phyloP scores from a whole-genome alignment of 2,113 vertebrate species.

The Neodon shergylaensis region DNA sequence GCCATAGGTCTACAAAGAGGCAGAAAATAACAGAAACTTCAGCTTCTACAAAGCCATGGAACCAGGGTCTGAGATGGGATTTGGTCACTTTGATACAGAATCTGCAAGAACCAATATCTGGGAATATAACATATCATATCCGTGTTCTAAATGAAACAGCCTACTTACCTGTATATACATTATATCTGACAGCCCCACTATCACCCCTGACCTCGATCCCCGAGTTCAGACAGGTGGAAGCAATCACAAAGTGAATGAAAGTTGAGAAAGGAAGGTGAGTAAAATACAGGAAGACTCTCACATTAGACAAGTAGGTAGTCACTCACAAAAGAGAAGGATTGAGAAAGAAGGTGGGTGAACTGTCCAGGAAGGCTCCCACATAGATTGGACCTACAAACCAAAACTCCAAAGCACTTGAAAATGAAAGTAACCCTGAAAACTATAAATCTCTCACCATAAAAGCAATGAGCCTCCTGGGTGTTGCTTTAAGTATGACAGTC shows the following conservation, averaged over 20 bases:
- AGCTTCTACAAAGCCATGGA: background rate
- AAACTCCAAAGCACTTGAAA: background rate
- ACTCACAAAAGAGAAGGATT: background rate
- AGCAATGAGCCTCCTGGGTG: background rate
- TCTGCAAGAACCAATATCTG: background rate
- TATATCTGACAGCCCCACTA: background rate
- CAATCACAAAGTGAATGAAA: background rate
- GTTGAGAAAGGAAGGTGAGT: background rate
- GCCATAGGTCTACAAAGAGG: background rate
- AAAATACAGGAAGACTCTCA: background rate
- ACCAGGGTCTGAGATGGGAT: background rate
- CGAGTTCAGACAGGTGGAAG: background rate
- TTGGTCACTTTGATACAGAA: constrained; percentile 30
- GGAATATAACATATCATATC: background rate
- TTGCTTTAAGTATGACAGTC: background rate
- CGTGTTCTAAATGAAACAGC: background rate
- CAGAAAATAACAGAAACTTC: constrained; percentile 3
- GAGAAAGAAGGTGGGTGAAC: background rate
- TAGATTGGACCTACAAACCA: background rate
- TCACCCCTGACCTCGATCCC: background rate
- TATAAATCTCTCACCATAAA: background rate
- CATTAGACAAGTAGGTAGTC: background rate
- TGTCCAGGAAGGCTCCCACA: background rate
- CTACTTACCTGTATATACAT: background rate
- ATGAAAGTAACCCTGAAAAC: background rate